Conservation (phyloP, 64 coral and sea anemone species). For the Montipora cactus region DNA sequence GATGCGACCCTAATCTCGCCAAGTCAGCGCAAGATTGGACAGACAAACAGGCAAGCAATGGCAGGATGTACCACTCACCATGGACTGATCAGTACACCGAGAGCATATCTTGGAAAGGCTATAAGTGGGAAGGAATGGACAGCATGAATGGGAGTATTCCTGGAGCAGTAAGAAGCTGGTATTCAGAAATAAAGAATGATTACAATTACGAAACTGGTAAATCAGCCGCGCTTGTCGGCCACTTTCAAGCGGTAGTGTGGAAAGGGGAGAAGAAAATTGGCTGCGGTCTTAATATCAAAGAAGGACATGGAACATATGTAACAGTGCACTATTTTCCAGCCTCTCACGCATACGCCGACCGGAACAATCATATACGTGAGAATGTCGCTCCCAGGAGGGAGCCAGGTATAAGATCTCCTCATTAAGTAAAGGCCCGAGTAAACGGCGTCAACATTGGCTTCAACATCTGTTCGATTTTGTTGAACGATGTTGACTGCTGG, state of each 20-base stretch:
- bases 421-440: no score
- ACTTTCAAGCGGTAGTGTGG: slow-evolving; percentile 83
- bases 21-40: slow-evolving; percentile 83
- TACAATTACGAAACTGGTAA: slow-evolving; percentile 51
- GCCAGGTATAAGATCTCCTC: slow-evolving; percentile 25
- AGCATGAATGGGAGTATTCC: slow-evolving; percentile 76
- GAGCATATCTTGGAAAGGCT: slow-evolving; percentile 85
- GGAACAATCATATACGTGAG: not conserved
- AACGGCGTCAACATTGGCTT: no score
- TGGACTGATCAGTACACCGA: slow-evolving; percentile 46
- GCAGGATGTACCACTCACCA: slow-evolving; percentile 34
- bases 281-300: slow-evolving; percentile 72
- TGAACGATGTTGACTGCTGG: no score
- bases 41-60: slow-evolving; percentile 31
- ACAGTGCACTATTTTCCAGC: slow-evolving; percentile 79
- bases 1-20: slow-evolving; percentile 71
- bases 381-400: slow-evolving; percentile 45
- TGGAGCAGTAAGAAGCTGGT: slow-evolving; percentile 86
- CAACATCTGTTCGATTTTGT: no score
- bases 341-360: slow-evolving; percentile 46
- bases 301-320: slow-evolving; percentile 73
- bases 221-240: slow-evolving; percentile 29
- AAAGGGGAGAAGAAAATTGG: slow-evolving; percentile 60
- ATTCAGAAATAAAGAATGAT: slow-evolving; percentile 89
- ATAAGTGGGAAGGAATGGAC: slow-evolving; percentile 58